phyloP scores from a whole-genome alignment of 2,888 invertebrate genomes.

The Agriotes lineatus region DNA sequence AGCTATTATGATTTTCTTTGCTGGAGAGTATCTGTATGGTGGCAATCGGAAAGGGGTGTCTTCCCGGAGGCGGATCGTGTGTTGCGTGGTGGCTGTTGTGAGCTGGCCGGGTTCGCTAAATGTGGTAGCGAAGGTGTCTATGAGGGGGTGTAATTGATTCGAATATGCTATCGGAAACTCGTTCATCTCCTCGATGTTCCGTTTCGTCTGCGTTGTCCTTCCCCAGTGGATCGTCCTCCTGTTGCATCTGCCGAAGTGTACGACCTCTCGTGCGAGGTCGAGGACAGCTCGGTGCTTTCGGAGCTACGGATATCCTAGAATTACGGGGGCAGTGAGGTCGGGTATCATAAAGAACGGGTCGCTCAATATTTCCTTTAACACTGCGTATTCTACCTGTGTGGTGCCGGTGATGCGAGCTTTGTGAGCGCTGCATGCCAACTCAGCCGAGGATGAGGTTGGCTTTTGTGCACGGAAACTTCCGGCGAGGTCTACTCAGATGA shows the following conservation, averaged over 20 bases:
- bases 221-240: neutral
- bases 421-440: neutral
- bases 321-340: neutral
- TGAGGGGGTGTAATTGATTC: neutral
- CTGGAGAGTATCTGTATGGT: neutral
- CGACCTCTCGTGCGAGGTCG: neutral
- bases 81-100: neutral
- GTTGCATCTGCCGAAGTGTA: neutral
- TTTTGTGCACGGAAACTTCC: neutral
- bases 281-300: too few species aligned
- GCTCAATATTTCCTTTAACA: neutral
- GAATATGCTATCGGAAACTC: too few species aligned
- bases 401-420: neutral
- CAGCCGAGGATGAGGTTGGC: too few species aligned
- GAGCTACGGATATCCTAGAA: too few species aligned
- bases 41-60: neutral
- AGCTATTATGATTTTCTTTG: neutral
- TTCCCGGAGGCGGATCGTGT: too few species aligned
- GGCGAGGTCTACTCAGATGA: too few species aligned
- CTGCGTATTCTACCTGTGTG: neutral
- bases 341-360: neutral
- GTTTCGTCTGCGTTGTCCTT: too few species aligned
- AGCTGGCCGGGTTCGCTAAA: neutral
- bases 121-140: neutral
- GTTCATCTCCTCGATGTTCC: too few species aligned